These are phyloP conservation scores for Trachythela sp. DNA, from an alignment of 64 coral and sea anemone species.

Conservation along the genomic window DNA sequence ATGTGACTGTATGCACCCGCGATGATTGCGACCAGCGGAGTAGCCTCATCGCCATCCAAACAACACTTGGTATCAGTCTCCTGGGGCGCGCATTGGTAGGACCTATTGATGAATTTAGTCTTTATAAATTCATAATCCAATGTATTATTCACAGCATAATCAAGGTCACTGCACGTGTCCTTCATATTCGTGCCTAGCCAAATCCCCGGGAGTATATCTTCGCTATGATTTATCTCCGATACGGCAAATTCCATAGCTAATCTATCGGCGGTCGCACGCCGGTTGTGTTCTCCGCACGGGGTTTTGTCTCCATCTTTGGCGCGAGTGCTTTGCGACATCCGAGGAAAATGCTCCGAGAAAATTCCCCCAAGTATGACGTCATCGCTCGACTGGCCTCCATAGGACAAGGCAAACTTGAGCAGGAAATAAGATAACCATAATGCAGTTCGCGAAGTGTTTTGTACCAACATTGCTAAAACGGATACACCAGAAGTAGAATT, in stretches of 20 bases:
- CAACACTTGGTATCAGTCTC: slow-evolving; percentile 29
- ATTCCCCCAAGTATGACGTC: background rate
- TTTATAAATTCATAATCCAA: slow-evolving; percentile 71
- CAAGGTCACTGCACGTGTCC: slow-evolving; percentile 73
- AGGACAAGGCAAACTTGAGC: too few species aligned
- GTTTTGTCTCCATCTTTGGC: background rate
- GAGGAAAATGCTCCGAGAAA: background rate
- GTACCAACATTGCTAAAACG: too few species aligned
- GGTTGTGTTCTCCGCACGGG: too few species aligned
- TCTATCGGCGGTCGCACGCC: background rate
- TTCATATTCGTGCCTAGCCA: slow-evolving; percentile 63
- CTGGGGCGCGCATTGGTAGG: background rate
- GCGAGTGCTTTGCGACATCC: background rate
- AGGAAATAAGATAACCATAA: too few species aligned
- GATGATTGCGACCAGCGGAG: background rate
- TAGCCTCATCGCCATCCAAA: background rate
- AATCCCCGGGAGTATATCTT: slow-evolving; percentile 64
- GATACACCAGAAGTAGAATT: too few species aligned
- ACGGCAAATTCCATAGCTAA: slow-evolving; percentile 64
- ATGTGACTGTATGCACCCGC: background rate
- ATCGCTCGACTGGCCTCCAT: too few species aligned
- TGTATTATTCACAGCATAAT: slow-evolving; percentile 63
- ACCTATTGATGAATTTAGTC: slow-evolving; percentile 34
- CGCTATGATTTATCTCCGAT: slow-evolving; percentile 59
- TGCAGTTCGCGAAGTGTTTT: too few species aligned